phyloP scores from a whole-genome alignment of 2,113 vertebrate genomes.

The Anolis sagrei region DNA sequence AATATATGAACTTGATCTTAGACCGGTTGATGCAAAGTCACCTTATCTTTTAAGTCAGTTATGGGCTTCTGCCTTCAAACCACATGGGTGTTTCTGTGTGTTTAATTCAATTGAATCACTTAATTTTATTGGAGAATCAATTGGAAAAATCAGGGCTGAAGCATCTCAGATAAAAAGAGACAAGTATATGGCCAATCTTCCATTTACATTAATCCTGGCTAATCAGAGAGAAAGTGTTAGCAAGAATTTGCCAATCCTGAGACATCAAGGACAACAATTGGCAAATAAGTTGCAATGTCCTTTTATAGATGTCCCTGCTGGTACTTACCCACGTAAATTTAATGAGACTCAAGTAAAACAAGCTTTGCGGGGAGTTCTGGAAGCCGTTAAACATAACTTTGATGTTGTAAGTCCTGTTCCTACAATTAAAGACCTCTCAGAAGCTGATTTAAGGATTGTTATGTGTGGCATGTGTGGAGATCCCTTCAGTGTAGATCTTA shows the following conservation, averaged over 20 bases:
- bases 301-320: slow-evolving; percentile 93
- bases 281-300: slow-evolving; percentile 98
- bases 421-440: slow-evolving; percentile 94
- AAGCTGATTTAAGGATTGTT: slow-evolving; percentile 94
- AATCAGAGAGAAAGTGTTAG: slow-evolving; percentile 92
- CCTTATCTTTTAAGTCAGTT: slow-evolving; percentile 91
- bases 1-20: slow-evolving; percentile 97
- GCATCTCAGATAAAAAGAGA: slow-evolving; percentile 91
- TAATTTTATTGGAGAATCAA: slow-evolving; percentile 94
- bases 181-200: slow-evolving; percentile 88
- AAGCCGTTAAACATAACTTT: slow-evolving; percentile 93
- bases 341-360: slow-evolving; percentile 97
- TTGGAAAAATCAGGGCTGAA: slow-evolving; percentile 93
- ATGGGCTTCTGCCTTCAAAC: slow-evolving; percentile 92
- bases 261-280: slow-evolving; percentile 96
- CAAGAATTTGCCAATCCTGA: slow-evolving; percentile 95
- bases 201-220: slow-evolving; percentile 95
- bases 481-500: slow-evolving; percentile 97
- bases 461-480: slow-evolving; percentile 99
- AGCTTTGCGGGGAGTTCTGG: slow-evolving; percentile 91
- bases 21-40: slow-evolving; percentile 92
- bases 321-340: slow-evolving; percentile 94
- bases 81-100: slow-evolving; percentile 97
- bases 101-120: slow-evolving; percentile 98
- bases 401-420: slow-evolving; percentile 91